Evolutionary conservation across 2,113 vertebrate species (phyloP).

Genomic region (Hepsetus odoe): DNA sequence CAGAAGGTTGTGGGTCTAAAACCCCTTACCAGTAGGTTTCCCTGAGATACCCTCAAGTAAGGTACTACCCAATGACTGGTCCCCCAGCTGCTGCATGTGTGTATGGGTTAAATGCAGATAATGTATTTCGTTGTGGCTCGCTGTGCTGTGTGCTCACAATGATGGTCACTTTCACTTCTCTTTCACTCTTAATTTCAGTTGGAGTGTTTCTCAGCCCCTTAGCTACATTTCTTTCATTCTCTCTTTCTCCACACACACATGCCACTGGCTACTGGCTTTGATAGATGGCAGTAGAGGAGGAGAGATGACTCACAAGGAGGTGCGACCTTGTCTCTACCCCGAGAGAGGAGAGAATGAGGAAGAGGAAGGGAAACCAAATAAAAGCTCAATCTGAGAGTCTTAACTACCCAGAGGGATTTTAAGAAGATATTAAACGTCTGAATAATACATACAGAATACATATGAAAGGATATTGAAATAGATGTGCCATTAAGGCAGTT

Average conservation of each 20-base stretch:
- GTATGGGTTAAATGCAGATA: too few relatives aligned
- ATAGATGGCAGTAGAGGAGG: slow-evolving; percentile 31
- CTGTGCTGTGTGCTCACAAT: too few relatives aligned
- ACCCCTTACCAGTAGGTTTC: too few relatives aligned
- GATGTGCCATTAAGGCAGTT: slow-evolving; percentile 64
- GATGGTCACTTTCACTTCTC: too few relatives aligned
- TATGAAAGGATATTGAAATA: slow-evolving; percentile 66
- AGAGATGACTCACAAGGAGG: slow-evolving; percentile 51
- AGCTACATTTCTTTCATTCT: slow-evolving; percentile 27
- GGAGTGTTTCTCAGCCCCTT: slow-evolving; percentile 3
- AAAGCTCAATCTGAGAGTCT: slow-evolving; percentile 52
- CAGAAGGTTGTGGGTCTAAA: too few relatives aligned
- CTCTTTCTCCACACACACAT: neutral
- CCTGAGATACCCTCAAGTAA: too few relatives aligned
- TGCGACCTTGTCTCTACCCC: slow-evolving; percentile 40
- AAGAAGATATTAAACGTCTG: slow-evolving; percentile 62
- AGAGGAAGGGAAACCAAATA: slow-evolving; percentile 64
- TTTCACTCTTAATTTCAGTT: slow-evolving; percentile 38
- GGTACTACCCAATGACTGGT: too few relatives aligned
- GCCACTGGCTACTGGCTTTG: slow-evolving; percentile 42
- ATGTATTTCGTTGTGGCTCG: too few relatives aligned
- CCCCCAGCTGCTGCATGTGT: too few relatives aligned
- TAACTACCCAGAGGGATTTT: slow-evolving; percentile 62
- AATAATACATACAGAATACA: slow-evolving; percentile 65
- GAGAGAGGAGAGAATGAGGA: slow-evolving; percentile 42